Percentiles rank a stretch among this genome's conserved stretches.
Conservation (phyloP, 2,797 vertebrate genomes). For the Choloepus didactylus region DNA sequence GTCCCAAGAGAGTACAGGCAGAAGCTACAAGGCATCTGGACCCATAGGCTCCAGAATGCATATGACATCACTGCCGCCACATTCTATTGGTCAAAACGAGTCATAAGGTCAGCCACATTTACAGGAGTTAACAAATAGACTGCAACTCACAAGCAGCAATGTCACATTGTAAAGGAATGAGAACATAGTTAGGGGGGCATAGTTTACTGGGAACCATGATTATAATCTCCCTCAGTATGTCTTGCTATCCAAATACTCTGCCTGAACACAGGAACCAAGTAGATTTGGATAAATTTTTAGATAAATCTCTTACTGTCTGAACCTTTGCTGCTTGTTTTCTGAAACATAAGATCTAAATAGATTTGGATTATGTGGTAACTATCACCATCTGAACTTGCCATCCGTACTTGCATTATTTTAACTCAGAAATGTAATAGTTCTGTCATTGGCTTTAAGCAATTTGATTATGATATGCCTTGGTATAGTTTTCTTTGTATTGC, state of each 20-base stretch:
- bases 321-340: neutral
- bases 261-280: neutral
- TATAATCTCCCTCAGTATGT: neutral
- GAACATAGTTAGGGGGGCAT: neutral
- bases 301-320: conserved; percentile 6
- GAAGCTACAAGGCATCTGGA: neutral
- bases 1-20: neutral
- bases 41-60: neutral
- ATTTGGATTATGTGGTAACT: neutral
- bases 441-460: conserved; percentile 11
- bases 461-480: neutral
- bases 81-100: conserved; percentile 29
- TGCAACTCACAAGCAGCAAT: neutral
- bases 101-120: neutral
- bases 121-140: neutral
- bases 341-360: conserved; percentile 1
- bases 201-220: neutral
- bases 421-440: neutral
- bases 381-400: neutral
- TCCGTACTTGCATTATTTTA: neutral
- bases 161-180: neutral
- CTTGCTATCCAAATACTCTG: neutral
- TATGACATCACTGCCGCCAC: neutral
- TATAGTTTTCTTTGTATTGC: conserved; percentile 47
- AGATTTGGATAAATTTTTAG: conserved; percentile 1